Evolutionary conservation across 2,797 vertebrate species (phyloP), one percentile per base, ranked within the genome.

Genomic region (Anguilla megastoma): DNA sequence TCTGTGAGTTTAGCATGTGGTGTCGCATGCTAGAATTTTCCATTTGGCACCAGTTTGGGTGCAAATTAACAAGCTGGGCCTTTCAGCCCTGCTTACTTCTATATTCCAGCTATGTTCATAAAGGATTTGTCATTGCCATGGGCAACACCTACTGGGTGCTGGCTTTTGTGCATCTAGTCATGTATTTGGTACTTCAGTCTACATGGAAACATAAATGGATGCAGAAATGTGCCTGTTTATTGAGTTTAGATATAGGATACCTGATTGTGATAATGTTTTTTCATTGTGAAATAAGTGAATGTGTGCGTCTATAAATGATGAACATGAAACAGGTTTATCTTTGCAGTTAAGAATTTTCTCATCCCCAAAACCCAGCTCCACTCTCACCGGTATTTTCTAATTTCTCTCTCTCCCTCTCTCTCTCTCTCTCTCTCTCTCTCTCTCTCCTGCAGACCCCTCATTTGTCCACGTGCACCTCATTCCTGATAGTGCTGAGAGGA

Each of bases 391-490:
- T 79, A 66, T 86, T 56, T 79, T 89, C 8, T 2, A 10, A 54
- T 54, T 14, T 54, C 52, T 54, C 71, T 16, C 33, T 10, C 90
- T 71, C 83, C 86, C 66, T 90, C n/a, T 58, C 86, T 86, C 7
- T 88, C 9, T 82, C 76, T 92, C 58, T 89, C 41, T 63, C 60
- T 3, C 0, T 86, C 6, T 79, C 48, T 89, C 84, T 92, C 79
- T 89, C 87, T 87, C 88, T 86, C 86, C 92, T 90, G 18, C 95
- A 99, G 98, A 99, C 88, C 98, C 98, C 1, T 96, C 97, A 0
- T 99, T 99, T 4, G 96, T 99, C 91, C 97, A 97, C 0, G 97
- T 97, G 0, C 97, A 98, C 92, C 98, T 99, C 90, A 99, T 99
- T 91, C 98, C 98, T 0, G 98, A 99, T 95, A 99, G 98, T 1